Conservation (phyloP, 1,140 invertebrate genomes). For the Mactra quadrangularis region DNA sequence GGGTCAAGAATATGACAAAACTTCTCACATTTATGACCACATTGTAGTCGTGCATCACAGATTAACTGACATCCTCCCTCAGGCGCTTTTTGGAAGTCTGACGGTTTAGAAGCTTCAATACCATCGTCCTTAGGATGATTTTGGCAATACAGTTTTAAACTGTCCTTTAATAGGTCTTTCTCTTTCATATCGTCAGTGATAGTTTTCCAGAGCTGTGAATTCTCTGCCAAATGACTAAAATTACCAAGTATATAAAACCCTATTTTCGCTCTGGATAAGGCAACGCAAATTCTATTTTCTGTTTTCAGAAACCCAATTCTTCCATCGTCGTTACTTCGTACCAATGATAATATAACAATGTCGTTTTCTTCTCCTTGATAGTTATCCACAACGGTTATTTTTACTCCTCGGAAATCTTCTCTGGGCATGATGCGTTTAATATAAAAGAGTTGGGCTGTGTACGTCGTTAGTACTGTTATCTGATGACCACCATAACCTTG, state of each 20-base stretch:
- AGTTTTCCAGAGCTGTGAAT: too few relatives aligned
- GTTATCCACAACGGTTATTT: constrained; percentile 90
- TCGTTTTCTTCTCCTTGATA: constrained; percentile 91
- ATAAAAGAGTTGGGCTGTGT: constrained; percentile 79
- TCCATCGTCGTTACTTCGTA: constrained; percentile 87
- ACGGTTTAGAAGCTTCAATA: too few relatives aligned
- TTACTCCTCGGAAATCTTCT: constrained; percentile 69
- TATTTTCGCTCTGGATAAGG: constrained; percentile 91
- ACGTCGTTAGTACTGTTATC: too few relatives aligned
- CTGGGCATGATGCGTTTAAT: constrained; percentile 76
- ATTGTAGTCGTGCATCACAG: constrained; percentile 77
- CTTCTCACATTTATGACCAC: too few relatives aligned
- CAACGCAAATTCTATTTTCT: too few relatives aligned
- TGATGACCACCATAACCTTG: constrained; percentile 80
- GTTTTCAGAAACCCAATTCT: constrained; percentile 91
- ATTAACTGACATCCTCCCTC: constrained; percentile 81
- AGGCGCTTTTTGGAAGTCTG: too few relatives aligned
- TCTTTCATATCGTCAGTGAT: too few relatives aligned
- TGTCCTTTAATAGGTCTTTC: too few relatives aligned
- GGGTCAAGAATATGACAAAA: constrained; percentile 76
- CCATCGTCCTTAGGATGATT: too few relatives aligned
- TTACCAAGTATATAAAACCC: too few relatives aligned
- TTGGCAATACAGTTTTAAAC: too few relatives aligned
- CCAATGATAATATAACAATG: constrained; percentile 92
- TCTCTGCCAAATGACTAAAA: too few relatives aligned